Conservation (phyloP, 1,140 invertebrate species). For the Thalassaphorura encarpata region DNA sequence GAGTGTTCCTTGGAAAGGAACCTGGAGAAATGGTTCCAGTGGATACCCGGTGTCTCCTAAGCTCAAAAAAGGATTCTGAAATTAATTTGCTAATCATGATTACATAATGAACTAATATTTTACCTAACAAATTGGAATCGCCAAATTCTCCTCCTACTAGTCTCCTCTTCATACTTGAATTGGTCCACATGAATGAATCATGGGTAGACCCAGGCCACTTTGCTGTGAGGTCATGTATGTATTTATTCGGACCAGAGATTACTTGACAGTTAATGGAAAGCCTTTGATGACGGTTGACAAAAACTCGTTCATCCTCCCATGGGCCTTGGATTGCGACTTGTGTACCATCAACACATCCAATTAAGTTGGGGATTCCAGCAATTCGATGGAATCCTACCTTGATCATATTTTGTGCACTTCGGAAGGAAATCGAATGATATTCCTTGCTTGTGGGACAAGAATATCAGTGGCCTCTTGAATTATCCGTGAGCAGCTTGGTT, state of each 20-base stretch:
- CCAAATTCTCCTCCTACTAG: slow-evolving; percentile 26
- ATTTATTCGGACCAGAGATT: slow-evolving; percentile 22
- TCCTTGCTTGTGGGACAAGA: neutral
- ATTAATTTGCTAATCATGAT: neutral
- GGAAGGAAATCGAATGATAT: slow-evolving; percentile 10
- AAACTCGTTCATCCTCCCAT: slow-evolving; percentile 9
- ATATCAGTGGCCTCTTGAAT: slow-evolving; percentile 5
- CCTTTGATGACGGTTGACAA: slow-evolving; percentile 16
- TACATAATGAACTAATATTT: neutral
- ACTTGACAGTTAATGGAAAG: slow-evolving; percentile 29
- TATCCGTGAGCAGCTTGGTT: slow-evolving; percentile 4
- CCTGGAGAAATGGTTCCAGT: neutral
- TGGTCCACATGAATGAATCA: slow-evolving; percentile 36
- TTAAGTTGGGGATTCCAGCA: neutral
- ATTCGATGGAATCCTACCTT: slow-evolving; percentile 9
- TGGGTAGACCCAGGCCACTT: slow-evolving; percentile 37
- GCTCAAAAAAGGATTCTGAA: slow-evolving; percentile 8
- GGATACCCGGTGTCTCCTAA: slow-evolving; percentile 15
- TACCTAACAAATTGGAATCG: slow-evolving; percentile 5
- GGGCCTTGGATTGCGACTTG: slow-evolving; percentile 22
- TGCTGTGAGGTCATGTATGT: slow-evolving; percentile 33
- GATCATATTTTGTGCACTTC: neutral
- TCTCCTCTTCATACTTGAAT: slow-evolving; percentile 14
- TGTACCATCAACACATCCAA: slow-evolving; percentile 24
- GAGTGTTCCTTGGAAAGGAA: neutral